These are phyloP conservation scores for Achatina immaculata DNA, from an alignment of 1,140 invertebrate genomes.

Conservation along the genomic window DNA sequence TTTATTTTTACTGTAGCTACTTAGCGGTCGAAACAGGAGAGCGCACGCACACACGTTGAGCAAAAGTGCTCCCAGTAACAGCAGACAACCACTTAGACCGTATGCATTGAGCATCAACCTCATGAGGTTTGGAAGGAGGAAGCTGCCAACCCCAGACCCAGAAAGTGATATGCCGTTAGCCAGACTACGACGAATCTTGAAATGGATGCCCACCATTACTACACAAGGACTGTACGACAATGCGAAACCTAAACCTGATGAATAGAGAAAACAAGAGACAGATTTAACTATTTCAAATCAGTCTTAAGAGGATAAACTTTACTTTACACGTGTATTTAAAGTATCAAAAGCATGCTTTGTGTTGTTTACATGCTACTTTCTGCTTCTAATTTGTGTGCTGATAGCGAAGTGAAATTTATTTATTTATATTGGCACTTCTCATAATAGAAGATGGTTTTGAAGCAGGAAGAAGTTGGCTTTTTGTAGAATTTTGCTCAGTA, in stretches of 20 bases:
- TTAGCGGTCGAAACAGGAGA: slow-evolving; percentile 48
- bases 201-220: slow-evolving; percentile 97
- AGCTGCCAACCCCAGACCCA: slow-evolving; percentile 90
- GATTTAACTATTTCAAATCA: too few relatives aligned
- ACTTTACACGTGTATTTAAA: too few relatives aligned
- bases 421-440: too few relatives aligned
- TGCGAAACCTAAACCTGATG: slow-evolving; percentile 91
- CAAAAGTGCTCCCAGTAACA: slow-evolving; percentile 70
- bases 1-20: slow-evolving; percentile 37
- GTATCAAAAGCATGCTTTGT: too few relatives aligned
- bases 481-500: too few relatives aligned
- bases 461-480: too few relatives aligned
- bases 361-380: too few relatives aligned
- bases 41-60: slow-evolving; percentile 51
- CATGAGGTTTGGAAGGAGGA: slow-evolving; percentile 79
- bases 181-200: slow-evolving; percentile 93
- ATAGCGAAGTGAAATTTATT: too few relatives aligned
- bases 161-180: slow-evolving; percentile 97
- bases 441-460: too few relatives aligned
- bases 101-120: slow-evolving; percentile 76
- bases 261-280: neutral
- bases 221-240: slow-evolving; percentile 97
- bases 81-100: slow-evolving; percentile 81
- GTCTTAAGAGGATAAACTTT: too few relatives aligned
- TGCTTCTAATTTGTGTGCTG: too few relatives aligned